Evolutionary conservation across 64 coral and sea anemone species (phyloP).

Genomic region (Porites lutea): DNA sequence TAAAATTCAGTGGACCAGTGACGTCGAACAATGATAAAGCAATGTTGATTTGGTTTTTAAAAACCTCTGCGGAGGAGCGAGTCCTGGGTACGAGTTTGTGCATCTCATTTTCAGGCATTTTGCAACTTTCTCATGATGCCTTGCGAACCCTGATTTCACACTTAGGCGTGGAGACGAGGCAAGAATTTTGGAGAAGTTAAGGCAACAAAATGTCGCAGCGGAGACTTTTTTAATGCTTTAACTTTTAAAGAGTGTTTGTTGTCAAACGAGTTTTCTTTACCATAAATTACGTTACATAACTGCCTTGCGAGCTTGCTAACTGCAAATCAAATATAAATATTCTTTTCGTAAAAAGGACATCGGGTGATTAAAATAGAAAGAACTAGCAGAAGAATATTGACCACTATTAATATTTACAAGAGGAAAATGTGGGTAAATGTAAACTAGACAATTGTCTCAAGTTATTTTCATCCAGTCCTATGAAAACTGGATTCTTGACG

Average conservation of each 20-base stretch:
- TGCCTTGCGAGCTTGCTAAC: background rate
- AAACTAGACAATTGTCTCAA: constrained; percentile 5
- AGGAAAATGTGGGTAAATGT: constrained; percentile 3
- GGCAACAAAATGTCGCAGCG: background rate
- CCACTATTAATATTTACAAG: constrained; percentile 19
- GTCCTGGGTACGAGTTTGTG: no score
- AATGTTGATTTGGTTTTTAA: no score
- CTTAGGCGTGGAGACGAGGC: no score
- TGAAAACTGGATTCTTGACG: background rate
- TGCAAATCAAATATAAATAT: constrained; percentile 36
- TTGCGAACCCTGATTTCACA: no score
- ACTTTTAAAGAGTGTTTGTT: constrained; percentile 13
- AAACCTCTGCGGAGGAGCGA: no score
- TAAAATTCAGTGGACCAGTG: no score
- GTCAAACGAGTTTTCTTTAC: background rate
- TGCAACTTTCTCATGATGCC: no score
- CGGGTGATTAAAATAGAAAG: constrained; percentile 20
- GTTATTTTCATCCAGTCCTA: background rate
- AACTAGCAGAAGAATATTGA: background rate
- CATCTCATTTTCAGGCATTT: no score
- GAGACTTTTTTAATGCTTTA: background rate
- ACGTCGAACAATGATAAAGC: no score
- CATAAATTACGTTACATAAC: constrained; percentile 16
- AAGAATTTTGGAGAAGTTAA: background rate
- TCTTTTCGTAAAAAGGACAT: constrained; percentile 18